Base-by-base conservation (phyloP, 2,888 invertebrate species). In the Stenolophus ochropezus region DNA sequence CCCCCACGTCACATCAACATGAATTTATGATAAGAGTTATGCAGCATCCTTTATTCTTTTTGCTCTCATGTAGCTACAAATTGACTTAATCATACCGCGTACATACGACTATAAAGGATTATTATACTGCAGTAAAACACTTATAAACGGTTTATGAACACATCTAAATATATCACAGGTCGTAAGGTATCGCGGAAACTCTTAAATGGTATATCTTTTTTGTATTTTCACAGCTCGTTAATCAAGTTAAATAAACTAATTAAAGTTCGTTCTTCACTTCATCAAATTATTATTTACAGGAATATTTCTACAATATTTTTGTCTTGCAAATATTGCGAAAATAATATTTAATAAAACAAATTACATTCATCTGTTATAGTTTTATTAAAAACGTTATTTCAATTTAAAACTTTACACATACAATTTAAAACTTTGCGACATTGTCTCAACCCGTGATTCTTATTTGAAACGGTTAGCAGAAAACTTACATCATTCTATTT, bases 91-190 rank as follows among this genome's bases (percentile, higher is more conserved):
- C 14, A 14, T 14, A n/a, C n/a, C 47, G 23, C 73, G 47, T 73
- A 73, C 47, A 73, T 49, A 47, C 47, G 42, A 47, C n/a, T 47
- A 23, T 47, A 73, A 73, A 21, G 49, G 49, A 18, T 23, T 18
- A 18, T 71, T 73, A 18, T 21, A 20, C 23, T 20, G 47, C 73
- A 47, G 49, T 49, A 73, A 73, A 73, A 73, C 20, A 6, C 47
- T 21, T 49, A 73, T 73, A 73, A 73, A 73, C 49, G 8, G 47
- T 47, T 49, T 23, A 47, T 73, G 49, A 73, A 73, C 47, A 49
- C 20, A 18, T 47, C 73, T 73, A 73, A 73, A 73, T 47, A 73
- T 73, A 73, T 25, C 6, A 0, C n/a, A 6, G 73, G 11, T 47
- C 49, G 49, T 73, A 73, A 73, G 47, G 21, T 21, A 23, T 23